Base-by-base conservation (phyloP, 2,888 invertebrate genomes). In the Diaphora mendica region DNA sequence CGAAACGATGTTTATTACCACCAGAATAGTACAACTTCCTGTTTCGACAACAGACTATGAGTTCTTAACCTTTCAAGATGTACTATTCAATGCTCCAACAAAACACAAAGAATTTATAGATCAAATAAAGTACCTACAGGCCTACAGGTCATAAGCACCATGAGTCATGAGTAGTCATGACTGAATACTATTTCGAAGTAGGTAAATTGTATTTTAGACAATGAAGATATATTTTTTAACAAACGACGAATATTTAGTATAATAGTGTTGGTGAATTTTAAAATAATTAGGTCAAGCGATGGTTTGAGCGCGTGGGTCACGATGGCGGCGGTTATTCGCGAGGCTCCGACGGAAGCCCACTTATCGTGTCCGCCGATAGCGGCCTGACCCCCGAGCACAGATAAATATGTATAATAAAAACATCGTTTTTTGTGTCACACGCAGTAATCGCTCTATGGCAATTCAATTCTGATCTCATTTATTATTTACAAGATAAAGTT, bases 331-430 rank as follows among this genome's bases (percentile, higher is more conserved):
- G 74, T 51, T 70, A 80, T 83, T 80, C 76, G 83, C 82, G 81
- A 79, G 74, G 80, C 79, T 76, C 79, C 80, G 87, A 88, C 93
- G 93, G 93, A 93, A 93, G 90, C 91, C 70, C 68, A 26, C 82
- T 79, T 87, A 89, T 91, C 89, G 87, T 87, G 90, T 90, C 91
- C 90, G 92, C 87, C 84, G 88, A 88, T 88, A 89, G 74, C 81
- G 33, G 81, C 74, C 72, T 84, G 89, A 88, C 89, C 88, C 86
- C 76, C 77, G 75, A 44, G 55, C 79, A 42, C 82, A 79, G 92
- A 93, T 91, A 92, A 92, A 85, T n/a, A n/a, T 76, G 17, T 20
- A 75, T 82, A 82, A 83, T 76, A 86, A 90, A 89, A 90, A 87
- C 86, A 87, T 71, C 70, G 77, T 75, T 87, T 87, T 82, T 85